Base-by-base conservation (phyloP, 2,888 invertebrate genomes). In the Acrobasis suavella region DNA sequence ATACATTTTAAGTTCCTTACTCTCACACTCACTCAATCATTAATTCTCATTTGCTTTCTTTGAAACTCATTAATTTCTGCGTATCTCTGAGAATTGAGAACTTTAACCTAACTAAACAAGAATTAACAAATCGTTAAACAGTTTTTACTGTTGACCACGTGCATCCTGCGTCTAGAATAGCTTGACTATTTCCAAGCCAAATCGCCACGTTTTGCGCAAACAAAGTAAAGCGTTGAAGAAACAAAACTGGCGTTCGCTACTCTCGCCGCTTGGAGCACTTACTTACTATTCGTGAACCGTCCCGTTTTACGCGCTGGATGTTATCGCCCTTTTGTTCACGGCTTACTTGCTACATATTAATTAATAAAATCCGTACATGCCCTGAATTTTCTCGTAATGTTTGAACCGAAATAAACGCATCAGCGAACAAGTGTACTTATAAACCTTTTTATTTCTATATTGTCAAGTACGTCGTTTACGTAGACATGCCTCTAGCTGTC, bases 141-240 rank as follows among this genome's bases (percentile, higher is more conserved):
- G 49, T 32, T 58, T 58, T 46, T 46, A 58, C n/a, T 59, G 58
- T 58, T 32, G 50, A 42, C 50, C 50, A 60, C 59, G 39, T 60
- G 37, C 38, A 60, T 32, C 59, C 37, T 37, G 16, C 22, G 59
- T 32, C 50, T 58, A 50, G 50, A 60, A 60, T 50, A 50, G 16
- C 50, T 60, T 50, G 50, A 10, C 50, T 60, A 60, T 60, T 60
- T 51, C 51, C 51, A 51, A 14, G 50, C 22, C 8, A 39, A 51
- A 64, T 56, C 64, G 62, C 56, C 63, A 62, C 64, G 65, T 64
- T 65, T 62, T 67, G 65, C 49, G 15, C 54, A 65, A 62, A 64
- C 61, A 65, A 65, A 64, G 65, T 60, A 59, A 52, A 67, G 51
- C 42, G 58, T 62, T 62, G 62, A 59, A 65, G 50, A 50, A 62